These are phyloP conservation scores for Dendronephthya gigantea DNA, from an alignment of 64 coral and sea anemone genomes.

Conservation along the genomic window DNA sequence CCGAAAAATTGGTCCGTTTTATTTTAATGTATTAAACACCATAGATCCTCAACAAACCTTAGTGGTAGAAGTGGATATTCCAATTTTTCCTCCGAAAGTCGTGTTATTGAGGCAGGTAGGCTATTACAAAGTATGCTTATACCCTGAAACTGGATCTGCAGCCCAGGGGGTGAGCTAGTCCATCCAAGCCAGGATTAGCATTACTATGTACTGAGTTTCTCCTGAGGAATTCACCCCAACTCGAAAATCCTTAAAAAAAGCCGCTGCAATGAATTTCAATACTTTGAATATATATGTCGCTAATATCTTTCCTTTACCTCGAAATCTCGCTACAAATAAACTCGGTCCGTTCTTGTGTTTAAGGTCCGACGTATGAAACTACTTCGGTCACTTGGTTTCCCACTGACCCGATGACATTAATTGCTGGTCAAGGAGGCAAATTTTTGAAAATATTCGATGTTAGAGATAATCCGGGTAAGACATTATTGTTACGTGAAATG, in stretches of 20 bases:
- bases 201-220: too few relatives aligned
- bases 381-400: constrained; percentile 84
- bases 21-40: neutral
- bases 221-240: too few relatives aligned
- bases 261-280: too few relatives aligned
- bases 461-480: constrained; percentile 32
- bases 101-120: neutral
- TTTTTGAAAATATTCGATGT: constrained; percentile 93
- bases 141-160: neutral
- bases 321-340: too few relatives aligned
- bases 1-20: too few relatives aligned
- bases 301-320: too few relatives aligned
- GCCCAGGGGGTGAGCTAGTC: too few relatives aligned
- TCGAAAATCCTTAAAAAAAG: too few relatives aligned
- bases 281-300: too few relatives aligned
- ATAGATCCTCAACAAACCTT: neutral
- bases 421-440: constrained; percentile 83
- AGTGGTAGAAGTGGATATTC: neutral
- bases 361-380: constrained; percentile 67
- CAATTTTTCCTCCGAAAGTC: neutral
- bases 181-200: too few relatives aligned
- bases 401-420: constrained; percentile 55
- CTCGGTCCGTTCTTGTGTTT: neutral
- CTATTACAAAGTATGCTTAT: neutral
- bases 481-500: too few relatives aligned